Evolutionary conservation across 2,888 invertebrate genomes (phyloP).

Genomic region (Orchestes rusci): DNA sequence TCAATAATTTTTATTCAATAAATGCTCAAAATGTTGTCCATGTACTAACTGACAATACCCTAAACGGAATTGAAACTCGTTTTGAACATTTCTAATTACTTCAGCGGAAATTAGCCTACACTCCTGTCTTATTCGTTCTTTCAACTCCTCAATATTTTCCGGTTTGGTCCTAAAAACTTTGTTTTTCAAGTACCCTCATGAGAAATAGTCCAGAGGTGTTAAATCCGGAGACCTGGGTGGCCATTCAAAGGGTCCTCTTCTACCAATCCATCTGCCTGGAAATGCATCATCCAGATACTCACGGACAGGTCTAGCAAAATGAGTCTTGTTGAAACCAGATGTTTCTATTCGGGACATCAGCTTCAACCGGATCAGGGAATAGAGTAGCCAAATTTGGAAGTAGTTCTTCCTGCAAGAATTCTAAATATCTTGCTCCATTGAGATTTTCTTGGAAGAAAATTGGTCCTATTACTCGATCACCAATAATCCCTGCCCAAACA

Average conservation of each 20-base stretch:
- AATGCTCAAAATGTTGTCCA: not conserved
- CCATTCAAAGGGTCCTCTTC: slow-evolving; percentile 1
- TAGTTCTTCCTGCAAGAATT: not conserved
- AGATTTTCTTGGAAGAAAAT: slow-evolving; percentile 1
- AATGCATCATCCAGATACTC: not conserved
- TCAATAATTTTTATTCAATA: slow-evolving; percentile 2
- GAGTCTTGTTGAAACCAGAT: slow-evolving; percentile 2
- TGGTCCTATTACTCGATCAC: not conserved
- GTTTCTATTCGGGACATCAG: slow-evolving; percentile 4
- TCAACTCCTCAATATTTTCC: not conserved
- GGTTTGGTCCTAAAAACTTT: not conserved
- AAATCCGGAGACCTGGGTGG: slow-evolving; percentile 2
- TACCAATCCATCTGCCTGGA: slow-evolving; percentile 3
- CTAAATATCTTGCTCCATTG: slow-evolving; percentile 2
- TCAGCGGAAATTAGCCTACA: not conserved
- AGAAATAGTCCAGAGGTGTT: not conserved
- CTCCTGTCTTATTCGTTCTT: not conserved
- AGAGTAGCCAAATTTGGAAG: not conserved
- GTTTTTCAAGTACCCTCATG: slow-evolving; percentile 1
- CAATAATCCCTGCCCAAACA: not conserved
- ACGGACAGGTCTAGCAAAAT: not conserved
- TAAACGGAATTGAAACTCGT: not conserved
- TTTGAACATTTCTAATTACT: not conserved
- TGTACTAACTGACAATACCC: not conserved
- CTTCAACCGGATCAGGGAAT: not conserved